Base-by-base conservation (phyloP, 2,888 invertebrate species). In the Deroplatys truncata region DNA sequence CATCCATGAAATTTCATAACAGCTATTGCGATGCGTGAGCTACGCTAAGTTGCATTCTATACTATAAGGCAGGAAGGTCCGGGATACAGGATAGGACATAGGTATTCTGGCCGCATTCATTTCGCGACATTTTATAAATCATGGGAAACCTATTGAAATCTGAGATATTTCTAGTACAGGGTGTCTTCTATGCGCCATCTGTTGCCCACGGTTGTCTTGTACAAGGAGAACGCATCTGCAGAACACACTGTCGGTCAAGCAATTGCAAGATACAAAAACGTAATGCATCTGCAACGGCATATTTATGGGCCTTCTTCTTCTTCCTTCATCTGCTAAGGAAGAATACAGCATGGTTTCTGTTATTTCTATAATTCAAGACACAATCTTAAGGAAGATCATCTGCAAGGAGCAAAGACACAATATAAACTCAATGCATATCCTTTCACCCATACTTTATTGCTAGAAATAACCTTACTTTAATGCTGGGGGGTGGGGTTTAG, bases 1-100 rank as follows among this genome's bases (percentile, higher is more conserved):
- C 91, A 92, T 92, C 92, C 92, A 92, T 92, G 92, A 92, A 92
- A 92, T 92, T 92, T 92, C 92, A 92, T 92, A 92, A 92, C 91
- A 91, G 88, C 91, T 91, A 91, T 90, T 89, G 88, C 82, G 91
- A 90, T 91, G 88, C 89, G 89, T 28, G n/a, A 31, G 84, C 86
- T 91, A 88, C 89, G 82, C 84, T 85, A 72, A 72, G n/a, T 82
- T 82, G 87, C 87, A 87, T 25, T 31, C 85, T 89, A 89, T 49
- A 82, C 89, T 89, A 89, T 31, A 20, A 85, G 85, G 82, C 83
- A 15, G 35, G 35, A 20, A 72, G 56, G 15, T 20, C 56, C 25
- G 25, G 56, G 7, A 25, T 72, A 20, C 5, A 20, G 25, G 56
- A 20, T 7, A 72, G 56, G 56, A 20, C 25, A 72, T 9, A 20